Evolutionary conservation across 1,140 invertebrate genomes (phyloP).

Genomic region (Bombus picipes): DNA sequence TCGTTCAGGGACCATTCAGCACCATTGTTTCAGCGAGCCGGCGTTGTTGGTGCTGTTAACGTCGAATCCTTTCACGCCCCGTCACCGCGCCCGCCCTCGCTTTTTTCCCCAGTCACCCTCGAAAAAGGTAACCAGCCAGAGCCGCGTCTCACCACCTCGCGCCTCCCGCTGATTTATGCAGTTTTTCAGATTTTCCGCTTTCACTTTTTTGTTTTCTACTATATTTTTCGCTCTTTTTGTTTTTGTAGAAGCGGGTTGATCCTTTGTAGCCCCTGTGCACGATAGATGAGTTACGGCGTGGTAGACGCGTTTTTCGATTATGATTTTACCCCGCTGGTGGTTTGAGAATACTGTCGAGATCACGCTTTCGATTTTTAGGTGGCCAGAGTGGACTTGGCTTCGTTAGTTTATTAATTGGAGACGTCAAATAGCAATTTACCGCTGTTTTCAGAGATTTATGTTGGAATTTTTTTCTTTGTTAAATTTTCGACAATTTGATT

Average conservation of each 20-base stretch:
- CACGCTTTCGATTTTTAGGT: neutral
- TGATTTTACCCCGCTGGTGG: slow-evolving; percentile 1
- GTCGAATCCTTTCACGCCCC: slow-evolving; percentile 70
- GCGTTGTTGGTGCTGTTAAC: slow-evolving; percentile 70
- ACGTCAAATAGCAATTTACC: neutral
- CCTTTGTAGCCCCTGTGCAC: slow-evolving; percentile 16
- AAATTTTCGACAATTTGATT: neutral
- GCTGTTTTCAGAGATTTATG: neutral
- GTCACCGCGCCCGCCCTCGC: slow-evolving; percentile 42
- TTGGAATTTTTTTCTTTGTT: neutral
- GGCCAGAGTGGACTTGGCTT: neutral
- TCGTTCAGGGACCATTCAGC: slow-evolving; percentile 75
- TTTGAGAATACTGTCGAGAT: neutral
- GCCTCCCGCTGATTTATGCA: slow-evolving; percentile 35
- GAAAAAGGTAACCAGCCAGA: slow-evolving; percentile 62
- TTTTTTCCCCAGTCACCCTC: slow-evolving; percentile 43
- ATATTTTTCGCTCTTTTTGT: neutral
- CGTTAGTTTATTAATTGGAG: neutral
- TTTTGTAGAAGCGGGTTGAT: neutral
- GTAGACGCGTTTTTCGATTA: slow-evolving; percentile 26
- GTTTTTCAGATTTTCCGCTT: slow-evolving; percentile 16
- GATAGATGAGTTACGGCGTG: slow-evolving; percentile 14
- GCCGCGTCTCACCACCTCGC: slow-evolving; percentile 18
- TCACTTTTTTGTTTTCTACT: neutral
- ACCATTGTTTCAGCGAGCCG: slow-evolving; percentile 63